Base-by-base conservation (phyloP, 2,113 vertebrate species). In the Seriola dumerili region DNA sequence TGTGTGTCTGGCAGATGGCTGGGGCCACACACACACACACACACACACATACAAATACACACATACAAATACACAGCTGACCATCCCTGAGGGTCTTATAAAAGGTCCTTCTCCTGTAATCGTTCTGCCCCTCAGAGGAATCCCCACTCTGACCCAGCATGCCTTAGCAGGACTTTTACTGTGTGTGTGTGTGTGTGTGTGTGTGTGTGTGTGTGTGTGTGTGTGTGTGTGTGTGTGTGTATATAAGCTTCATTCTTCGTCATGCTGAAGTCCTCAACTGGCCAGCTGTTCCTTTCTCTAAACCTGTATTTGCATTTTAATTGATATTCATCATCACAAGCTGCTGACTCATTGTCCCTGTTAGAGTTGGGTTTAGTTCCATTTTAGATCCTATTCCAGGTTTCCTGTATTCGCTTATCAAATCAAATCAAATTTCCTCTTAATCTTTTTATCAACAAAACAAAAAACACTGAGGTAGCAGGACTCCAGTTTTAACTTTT, bases 1-100 rank as follows among this genome's bases (percentile, higher is more conserved):
- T 87, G 73, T 88, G 85, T 81, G 86, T 89, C 80, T 88, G 87
- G 83, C 93, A 94, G 92, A 94, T 93, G 91, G 91, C 86, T 80
- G 69, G 88, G 83, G 80, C 87, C 88, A 90, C 87, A 91, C 88
- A 85, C 81, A 85, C 63, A 78, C 64, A 75, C 70, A 69, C 65
- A 85, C 72, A 83, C 67, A 82, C 67, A 83, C 67, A 82, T 62
- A 83, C 71, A 78, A 54, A 73, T n/a, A 69, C 64, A 68, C 50
- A 70, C 70, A 68, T 46, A 82, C 72, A 81, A 72, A 82, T 75
- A 72, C 80, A 70, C 65, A 81, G 84, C 79, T 89, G 88, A 91
- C 86, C 85, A 50, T 85, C 88, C 88, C 68, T 44, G 9, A 66
- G 84, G 89, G 83, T 85, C 85, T 69, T 80, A 90, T 88, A 91